Evolutionary conservation across 2,888 invertebrate genomes (phyloP).

Genomic region (Dolichomitus sp.): DNA sequence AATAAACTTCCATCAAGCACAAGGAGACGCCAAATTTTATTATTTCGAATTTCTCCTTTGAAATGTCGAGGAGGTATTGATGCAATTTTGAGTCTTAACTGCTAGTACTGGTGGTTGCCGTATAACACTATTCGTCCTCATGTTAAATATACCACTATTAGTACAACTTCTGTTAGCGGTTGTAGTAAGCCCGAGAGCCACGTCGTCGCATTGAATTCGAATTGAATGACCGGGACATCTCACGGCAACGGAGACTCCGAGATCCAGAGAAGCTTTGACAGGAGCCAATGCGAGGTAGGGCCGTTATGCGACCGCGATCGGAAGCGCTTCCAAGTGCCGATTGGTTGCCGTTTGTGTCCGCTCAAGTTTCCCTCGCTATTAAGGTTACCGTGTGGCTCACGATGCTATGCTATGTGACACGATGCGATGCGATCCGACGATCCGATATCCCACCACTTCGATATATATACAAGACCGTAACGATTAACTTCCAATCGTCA

Average conservation of each 20-base stretch:
- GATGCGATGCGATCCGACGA: constrained; percentile 11
- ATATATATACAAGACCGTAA: constrained; percentile 29
- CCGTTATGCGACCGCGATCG: constrained; percentile 61
- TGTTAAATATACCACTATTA: neutral
- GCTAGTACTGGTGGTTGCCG: neutral
- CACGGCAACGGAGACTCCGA: constrained; percentile 14
- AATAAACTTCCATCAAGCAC: neutral
- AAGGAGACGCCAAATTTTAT: neutral
- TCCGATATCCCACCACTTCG: constrained; percentile 5
- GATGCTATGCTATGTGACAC: neutral
- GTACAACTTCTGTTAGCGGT: constrained; percentile 2
- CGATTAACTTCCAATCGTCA: constrained; percentile 53
- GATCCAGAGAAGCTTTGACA: constrained; percentile 32
- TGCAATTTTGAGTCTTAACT: neutral
- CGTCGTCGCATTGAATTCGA: constrained; percentile 54
- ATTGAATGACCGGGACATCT: constrained; percentile 63
- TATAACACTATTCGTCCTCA: neutral
- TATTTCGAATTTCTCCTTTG: neutral
- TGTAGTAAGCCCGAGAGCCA: neutral
- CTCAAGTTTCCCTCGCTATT: constrained; percentile 71
- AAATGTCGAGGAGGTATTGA: constrained; percentile 5
- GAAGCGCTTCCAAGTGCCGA: constrained; percentile 63
- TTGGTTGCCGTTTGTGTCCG: constrained; percentile 74
- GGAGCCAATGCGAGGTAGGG: constrained; percentile 25
- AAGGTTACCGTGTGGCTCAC: constrained; percentile 38